Base-by-base conservation (phyloP, 2,113 vertebrate genomes). In the Salvelinus namaycush region DNA sequence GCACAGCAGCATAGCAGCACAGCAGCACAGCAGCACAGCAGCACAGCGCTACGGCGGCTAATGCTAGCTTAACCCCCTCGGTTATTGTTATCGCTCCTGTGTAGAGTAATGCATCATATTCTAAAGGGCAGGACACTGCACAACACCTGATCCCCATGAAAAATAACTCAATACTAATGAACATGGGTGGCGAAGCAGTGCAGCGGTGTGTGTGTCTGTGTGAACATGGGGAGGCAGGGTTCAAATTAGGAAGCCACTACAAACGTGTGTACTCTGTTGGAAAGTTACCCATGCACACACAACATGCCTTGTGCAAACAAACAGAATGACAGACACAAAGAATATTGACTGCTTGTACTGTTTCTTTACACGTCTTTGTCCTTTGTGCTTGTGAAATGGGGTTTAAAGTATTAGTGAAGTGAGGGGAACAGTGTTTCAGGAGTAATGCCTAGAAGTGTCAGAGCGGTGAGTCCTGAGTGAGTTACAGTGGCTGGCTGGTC, bases 191-290 rank as follows among this genome's bases (percentile, higher is more conserved):
- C 20, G 29, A 2, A 34, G 69, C 3, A 44, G 8, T 3, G 39
- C 44, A 20, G 9, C n/a, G 34, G 51, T 34, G 51, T 74, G 51
- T 74, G 26, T 44, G 54, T 14, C 51, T 77, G 44, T 75, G 75
- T 77, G 7, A 72, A 39, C 7, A 20, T 59, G n/a, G 34, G 34
- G 39, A 44, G 8, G n/a, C 78, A 83, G 81, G 83, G 80, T 86
- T 87, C 84, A 88, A 84, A 65, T 74, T 44, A 81, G 31, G 62
- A 6, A 16, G 70, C 59, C 18, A 24, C 59, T n/a, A 18, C 6
- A 34, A 6, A 34, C 9, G 9, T 44, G 39, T 39, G 39, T 39
- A 39, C 39, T 9, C 39, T 39, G 39, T 39, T 39, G 39, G 39
- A 44, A 44, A 12, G 39, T 11, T 44, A 44, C 39, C 9, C 39